Percentiles rank a stretch among this genome's conserved stretches.
These are phyloP conservation scores for Nothocercus nigrocapillus DNA, from an alignment of 2,113 vertebrate genomes.

Conservation along the genomic window DNA sequence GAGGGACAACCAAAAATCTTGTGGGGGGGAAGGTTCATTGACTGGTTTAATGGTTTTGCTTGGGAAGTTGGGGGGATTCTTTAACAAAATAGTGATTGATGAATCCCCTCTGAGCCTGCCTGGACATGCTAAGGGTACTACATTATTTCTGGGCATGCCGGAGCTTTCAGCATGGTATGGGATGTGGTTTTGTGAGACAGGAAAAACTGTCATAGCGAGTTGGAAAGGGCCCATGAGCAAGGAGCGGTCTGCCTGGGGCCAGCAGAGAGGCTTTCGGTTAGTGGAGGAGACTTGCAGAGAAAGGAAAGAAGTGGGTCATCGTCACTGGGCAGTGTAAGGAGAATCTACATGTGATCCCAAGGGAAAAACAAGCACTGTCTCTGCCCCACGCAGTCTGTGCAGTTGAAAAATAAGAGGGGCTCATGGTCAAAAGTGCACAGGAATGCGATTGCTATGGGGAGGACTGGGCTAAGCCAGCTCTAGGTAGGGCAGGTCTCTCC, in stretches of 20 bases:
- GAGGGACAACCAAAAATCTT: neutral
- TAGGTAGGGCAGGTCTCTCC: too few species aligned
- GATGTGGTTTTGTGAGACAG: neutral
- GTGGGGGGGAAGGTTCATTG: neutral
- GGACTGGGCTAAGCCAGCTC: too few species aligned
- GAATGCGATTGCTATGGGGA: neutral
- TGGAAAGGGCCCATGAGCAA: neutral
- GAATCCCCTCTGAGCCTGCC: neutral
- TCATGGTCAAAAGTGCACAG: neutral
- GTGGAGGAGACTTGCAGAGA: neutral
- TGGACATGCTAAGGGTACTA: neutral
- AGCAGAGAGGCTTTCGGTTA: neutral
- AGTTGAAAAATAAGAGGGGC: too few species aligned
- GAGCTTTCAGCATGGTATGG: neutral
- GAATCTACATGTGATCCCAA: neutral
- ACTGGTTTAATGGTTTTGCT: neutral
- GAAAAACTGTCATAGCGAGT: rapidly evolving
- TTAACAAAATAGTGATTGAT: neutral
- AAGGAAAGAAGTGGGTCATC: neutral
- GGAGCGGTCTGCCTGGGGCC: neutral
- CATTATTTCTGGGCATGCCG: neutral
- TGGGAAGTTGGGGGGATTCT: neutral
- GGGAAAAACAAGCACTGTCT: neutral
- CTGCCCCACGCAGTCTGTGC: neutral
- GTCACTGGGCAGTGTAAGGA: neutral